Evolutionary conservation across 2,888 invertebrate species (phyloP).

Genomic region (Polymixis lichenea): DNA sequence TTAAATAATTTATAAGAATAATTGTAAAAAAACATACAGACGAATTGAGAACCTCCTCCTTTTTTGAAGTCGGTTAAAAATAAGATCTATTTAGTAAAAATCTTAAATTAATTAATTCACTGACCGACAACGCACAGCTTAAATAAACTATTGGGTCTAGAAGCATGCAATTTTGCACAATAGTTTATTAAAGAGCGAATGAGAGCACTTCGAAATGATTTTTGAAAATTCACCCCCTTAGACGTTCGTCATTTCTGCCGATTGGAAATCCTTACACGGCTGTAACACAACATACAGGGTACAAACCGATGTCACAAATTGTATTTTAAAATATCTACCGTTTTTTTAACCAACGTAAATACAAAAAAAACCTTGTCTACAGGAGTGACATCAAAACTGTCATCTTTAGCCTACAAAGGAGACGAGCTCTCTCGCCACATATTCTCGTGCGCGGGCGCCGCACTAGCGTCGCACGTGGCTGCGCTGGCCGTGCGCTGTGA

Average conservation of each 20-base stretch:
- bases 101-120: background rate
- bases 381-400: constrained; percentile 93
- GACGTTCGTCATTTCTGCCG: background rate
- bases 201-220: background rate
- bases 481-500: constrained; percentile 92
- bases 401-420: constrained; percentile 92
- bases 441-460: constrained; percentile 93
- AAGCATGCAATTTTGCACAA: background rate
- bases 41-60: too few relatives aligned
- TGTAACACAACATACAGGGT: background rate
- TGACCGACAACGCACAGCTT: background rate
- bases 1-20: background rate
- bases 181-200: background rate
- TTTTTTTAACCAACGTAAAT: background rate
- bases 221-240: background rate
- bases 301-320: background rate
- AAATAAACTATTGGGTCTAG: background rate
- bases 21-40: too few relatives aligned
- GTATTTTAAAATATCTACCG: background rate
- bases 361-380: constrained; percentile 69
- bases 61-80: too few relatives aligned
- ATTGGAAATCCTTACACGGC: background rate
- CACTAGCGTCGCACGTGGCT: constrained; percentile 92
- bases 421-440: constrained; percentile 93
- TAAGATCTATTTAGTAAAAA: background rate